Conservation (phyloP, 1,140 invertebrate species). For the Acyrthosiphon pisum region DNA sequence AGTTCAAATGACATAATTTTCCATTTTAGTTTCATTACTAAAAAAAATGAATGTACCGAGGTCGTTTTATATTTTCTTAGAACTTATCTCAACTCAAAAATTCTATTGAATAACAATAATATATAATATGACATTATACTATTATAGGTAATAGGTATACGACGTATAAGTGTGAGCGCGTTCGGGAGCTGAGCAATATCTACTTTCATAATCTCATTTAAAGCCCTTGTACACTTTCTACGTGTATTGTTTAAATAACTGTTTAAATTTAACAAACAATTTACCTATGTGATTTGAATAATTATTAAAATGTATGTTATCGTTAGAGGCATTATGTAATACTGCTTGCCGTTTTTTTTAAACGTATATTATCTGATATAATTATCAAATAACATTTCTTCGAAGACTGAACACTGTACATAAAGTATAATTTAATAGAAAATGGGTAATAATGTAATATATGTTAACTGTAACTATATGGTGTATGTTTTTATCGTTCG, state of each 20-base stretch:
- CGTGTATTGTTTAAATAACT: constrained; percentile 19
- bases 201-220: constrained; percentile 43
- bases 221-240: constrained; percentile 39
- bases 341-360: not conserved
- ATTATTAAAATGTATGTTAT: not conserved
- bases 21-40: not conserved
- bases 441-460: no score
- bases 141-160: not conserved
- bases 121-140: not conserved
- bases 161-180: not conserved
- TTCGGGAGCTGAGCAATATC: not conserved
- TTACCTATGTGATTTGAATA: constrained; percentile 19
- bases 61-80: not conserved
- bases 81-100: not conserved
- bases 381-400: not conserved
- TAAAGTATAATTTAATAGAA: not conserved
- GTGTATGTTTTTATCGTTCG: not conserved
- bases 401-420: not conserved
- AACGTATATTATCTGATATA: not conserved
- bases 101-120: constrained; percentile 11
- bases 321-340: not conserved
- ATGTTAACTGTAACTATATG: not conserved
- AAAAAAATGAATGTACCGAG: not conserved
- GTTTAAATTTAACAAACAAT: constrained; percentile 23
- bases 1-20: not conserved